Base-by-base conservation (phyloP, 2,113 vertebrate species). In the Isurus oxyrinchus region DNA sequence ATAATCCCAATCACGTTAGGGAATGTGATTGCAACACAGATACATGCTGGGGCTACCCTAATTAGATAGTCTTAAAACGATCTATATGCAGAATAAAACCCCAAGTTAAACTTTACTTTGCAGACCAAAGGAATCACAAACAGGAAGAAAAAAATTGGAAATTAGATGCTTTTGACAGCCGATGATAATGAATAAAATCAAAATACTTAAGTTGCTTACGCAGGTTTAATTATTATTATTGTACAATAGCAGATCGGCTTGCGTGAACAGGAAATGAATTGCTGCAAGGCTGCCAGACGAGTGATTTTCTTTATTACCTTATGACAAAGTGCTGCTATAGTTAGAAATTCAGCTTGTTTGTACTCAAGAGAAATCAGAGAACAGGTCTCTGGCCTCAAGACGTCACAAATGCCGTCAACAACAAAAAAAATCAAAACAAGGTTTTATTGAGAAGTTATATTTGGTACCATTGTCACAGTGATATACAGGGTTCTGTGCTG, bases 401-500 rank as follows among this genome's bases (percentile, higher is more conserved):
- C 90, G 59, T 69, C 67, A 81, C 23, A 35, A 79, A 67, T 21
- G 69, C 66, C 76, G n/a, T 61, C 88, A 57, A 91, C 67, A 69
- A 81, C 23, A 91, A 44, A 27, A 19, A 96, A 19, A 96, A 63
- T 76, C 16, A 55, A 79, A 27, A 87, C 5, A 25, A 2, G 11
- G 8, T 59, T 91, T 35, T 35, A 13, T 13, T 59, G 27, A 53
- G 61, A 53, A 87, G 63, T 81, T 95, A 27, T 40, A 21, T 2
- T 53, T 35, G 25, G 59, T 95, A 19, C 63, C 96, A 40, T 69
- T 91, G 96, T 96, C 94, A 96, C 96, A 94, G 86, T 35, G 35
- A 76, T 76, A n/a, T 76, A 72, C 90, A 86, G 40, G 91, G 96
- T 8, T 81, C 94, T 81, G 94, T 96, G 97, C 96, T 96, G 97